A percentile compares a stretch with the other conserved stretches of the same genome.
Evolutionary conservation across 1,140 invertebrate species (phyloP).

Genomic region (Dufourea novaeangliae): DNA sequence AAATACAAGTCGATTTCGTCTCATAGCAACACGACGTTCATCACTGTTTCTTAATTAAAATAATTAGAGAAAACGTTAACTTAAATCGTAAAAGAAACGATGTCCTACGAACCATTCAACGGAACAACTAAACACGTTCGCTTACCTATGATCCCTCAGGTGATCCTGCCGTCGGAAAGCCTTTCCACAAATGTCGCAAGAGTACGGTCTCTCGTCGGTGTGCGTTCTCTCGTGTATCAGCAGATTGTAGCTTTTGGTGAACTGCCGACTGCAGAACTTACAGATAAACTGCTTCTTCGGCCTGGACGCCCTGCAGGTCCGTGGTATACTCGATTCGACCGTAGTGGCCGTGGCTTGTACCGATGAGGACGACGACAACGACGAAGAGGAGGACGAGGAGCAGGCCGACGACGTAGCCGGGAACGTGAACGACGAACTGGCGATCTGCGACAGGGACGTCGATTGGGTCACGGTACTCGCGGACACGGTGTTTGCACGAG

Average conservation of each 20-base stretch:
- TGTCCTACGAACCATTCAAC: background rate
- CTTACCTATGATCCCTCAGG: conserved; percentile 93
- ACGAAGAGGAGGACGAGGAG: conserved; percentile 48
- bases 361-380: conserved; percentile 51
- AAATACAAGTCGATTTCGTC: too few relatives aligned
- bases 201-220: conserved; percentile 98
- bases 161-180: conserved; percentile 97
- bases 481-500: conserved; percentile 28
- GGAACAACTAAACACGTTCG: background rate
- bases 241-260: conserved; percentile 99
- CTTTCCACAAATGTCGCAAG: conserved; percentile 96
- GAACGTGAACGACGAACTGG: conserved; percentile 27
- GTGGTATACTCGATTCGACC: conserved; percentile 65
- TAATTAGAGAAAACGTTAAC: too few relatives aligned
- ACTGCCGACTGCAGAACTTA: conserved; percentile 97
- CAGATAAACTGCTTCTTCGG: conserved; percentile 90
- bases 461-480: conserved; percentile 46
- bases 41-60: too few relatives aligned
- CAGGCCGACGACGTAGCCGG: conserved; percentile 44
- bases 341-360: conserved; percentile 77
- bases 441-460: conserved; percentile 21
- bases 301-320: conserved; percentile 81
- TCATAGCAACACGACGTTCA: too few relatives aligned
- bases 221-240: conserved; percentile 98
- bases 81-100: background rate